These are phyloP conservation scores for Agrypnus murinus DNA, from an alignment of 2,888 invertebrate species.

Conservation along the genomic window DNA sequence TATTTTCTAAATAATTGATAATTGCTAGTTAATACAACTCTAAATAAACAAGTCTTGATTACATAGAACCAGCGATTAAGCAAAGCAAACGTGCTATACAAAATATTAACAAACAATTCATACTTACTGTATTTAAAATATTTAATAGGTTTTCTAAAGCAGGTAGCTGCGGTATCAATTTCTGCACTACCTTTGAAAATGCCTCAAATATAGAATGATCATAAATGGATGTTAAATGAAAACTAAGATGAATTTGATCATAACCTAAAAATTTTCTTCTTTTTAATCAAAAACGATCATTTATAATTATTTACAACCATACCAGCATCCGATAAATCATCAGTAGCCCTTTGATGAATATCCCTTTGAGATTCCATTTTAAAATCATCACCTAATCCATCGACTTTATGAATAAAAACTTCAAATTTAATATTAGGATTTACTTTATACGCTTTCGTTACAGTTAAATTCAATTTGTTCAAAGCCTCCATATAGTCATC, in stretches of 20 bases:
- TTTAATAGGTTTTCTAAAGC: constrained; percentile 98
- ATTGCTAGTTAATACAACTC: no score
- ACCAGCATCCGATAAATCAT: constrained; percentile 93
- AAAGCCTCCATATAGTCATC: constrained; percentile 98
- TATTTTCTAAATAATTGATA: no score
- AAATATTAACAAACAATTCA: no score
- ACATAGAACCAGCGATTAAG: no score
- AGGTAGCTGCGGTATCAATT: constrained; percentile 97
- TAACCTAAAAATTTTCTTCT: constrained; percentile 72
- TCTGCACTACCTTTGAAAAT: constrained; percentile 99
- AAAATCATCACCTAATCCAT: constrained; percentile 98
- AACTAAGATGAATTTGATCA: constrained; percentile 93
- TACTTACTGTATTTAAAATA: constrained; percentile 92
- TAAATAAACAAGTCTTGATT: no score
- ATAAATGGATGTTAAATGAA: constrained; percentile 98
- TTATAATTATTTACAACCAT: constrained; percentile 14
- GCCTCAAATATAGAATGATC: constrained; percentile 99
- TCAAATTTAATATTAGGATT: constrained; percentile 98
- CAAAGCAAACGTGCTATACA: no score
- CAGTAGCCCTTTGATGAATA: constrained; percentile 97
- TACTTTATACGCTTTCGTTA: constrained; percentile 95
- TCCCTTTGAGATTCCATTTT: constrained; percentile 99
- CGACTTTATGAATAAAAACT: constrained; percentile 99
- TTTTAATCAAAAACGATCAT: no score
- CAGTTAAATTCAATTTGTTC: constrained; percentile 92